phyloP scores from a whole-genome alignment of 1,140 invertebrate species.

The Calosoma granatense region DNA sequence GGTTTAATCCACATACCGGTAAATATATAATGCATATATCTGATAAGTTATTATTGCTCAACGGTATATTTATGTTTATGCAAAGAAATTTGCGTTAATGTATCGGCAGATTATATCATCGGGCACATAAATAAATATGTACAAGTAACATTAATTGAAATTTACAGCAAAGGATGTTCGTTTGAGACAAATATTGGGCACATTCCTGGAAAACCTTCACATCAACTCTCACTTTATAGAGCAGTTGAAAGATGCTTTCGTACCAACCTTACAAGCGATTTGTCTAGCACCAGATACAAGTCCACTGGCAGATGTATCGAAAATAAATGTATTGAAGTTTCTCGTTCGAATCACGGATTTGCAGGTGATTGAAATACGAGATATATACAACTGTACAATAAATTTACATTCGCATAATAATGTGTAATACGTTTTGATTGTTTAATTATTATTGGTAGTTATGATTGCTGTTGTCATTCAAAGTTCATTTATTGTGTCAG shows the following conservation, averaged over 20 bases:
- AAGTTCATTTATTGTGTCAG: no score
- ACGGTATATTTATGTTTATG: neutral
- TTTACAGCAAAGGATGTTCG: neutral
- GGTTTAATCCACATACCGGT: neutral
- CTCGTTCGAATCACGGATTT: neutral
- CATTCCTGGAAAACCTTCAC: neutral
- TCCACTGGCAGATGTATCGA: neutral
- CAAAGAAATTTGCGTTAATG: no score
- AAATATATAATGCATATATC: neutral
- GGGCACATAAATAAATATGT: no score
- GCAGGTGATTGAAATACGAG: no score
- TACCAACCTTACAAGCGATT: neutral
- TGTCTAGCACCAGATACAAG: neutral
- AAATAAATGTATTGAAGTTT: neutral
- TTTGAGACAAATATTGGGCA: neutral
- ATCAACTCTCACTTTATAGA: neutral
- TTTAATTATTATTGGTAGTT: no score
- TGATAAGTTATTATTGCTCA: neutral
- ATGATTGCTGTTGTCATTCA: no score
- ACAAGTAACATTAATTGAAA: no score
- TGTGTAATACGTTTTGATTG: no score
- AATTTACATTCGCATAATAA: no score
- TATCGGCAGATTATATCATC: no score
- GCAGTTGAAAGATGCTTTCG: neutral
- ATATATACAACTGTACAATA: no score